These are phyloP conservation scores for Psittacara wagleri DNA, from an alignment of 2,113 vertebrate genomes.

Conservation along the genomic window DNA sequence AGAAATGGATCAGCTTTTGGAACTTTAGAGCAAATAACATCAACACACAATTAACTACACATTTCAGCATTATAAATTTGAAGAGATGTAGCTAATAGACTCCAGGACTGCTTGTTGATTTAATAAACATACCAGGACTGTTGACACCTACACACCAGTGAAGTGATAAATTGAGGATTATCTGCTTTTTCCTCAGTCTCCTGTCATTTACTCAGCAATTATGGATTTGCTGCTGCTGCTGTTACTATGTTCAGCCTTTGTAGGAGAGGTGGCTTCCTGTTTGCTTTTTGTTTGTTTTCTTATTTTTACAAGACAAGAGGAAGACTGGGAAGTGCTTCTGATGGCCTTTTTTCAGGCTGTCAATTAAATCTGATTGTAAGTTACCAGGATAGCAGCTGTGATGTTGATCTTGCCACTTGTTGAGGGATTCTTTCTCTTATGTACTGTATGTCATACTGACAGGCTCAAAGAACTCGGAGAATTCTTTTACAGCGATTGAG, in stretches of 20 bases:
- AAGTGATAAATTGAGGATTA: conserved; percentile 45
- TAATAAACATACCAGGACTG: background rate
- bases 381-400: background rate
- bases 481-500: background rate
- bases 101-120: background rate
- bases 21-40: background rate
- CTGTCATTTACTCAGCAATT: conserved; percentile 54
- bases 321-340: background rate
- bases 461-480: background rate
- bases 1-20: conserved; percentile 7
- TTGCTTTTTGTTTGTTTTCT: background rate
- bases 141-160: conserved; percentile 6
- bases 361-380: background rate
- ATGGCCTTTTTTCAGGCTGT: background rate
- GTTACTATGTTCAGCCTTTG: conserved; percentile 56
- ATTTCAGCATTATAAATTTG: background rate
- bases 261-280: background rate
- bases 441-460: background rate
- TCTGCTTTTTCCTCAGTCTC: conserved; percentile 61
- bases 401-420: background rate
- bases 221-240: conserved; percentile 74
- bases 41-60: background rate
- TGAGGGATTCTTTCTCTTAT: background rate
- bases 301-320: background rate
- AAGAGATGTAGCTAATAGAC: background rate